Percentiles rank a stretch among this genome's conserved stretches.
Conservation (phyloP, 2,113 vertebrate genomes). For the Calidris pugnax region DNA sequence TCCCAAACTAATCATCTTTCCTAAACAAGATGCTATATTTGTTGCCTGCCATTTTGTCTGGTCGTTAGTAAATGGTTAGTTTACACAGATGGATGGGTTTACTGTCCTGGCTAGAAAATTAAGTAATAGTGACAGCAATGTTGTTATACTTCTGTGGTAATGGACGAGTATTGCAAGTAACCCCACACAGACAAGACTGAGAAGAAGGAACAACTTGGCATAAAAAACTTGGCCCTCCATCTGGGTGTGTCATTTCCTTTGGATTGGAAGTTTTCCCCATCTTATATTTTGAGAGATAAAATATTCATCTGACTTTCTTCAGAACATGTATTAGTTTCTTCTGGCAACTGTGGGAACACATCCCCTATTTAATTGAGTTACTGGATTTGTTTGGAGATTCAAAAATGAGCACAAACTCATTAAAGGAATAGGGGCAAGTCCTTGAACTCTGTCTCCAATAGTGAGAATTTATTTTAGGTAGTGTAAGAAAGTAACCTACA, state of each 20-base stretch:
- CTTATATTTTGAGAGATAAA: constrained; percentile 23
- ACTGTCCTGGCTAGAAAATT: background rate
- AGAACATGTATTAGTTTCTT: background rate
- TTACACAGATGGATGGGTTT: background rate
- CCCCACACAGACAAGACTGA: background rate
- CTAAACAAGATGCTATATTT: background rate
- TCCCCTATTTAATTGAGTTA: background rate
- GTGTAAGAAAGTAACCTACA: background rate
- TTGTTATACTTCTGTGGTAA: background rate
- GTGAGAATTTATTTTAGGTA: background rate
- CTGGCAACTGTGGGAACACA: background rate
- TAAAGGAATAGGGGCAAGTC: background rate
- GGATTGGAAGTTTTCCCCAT: background rate
- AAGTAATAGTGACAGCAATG: background rate
- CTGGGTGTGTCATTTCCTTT: constrained; percentile 6
- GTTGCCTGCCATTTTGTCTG: background rate
- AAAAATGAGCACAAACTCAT: background rate
- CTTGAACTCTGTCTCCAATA: background rate
- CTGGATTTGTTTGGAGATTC: background rate
- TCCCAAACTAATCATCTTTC: background rate
- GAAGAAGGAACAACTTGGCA: background rate
- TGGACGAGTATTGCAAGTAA: background rate
- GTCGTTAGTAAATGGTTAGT: background rate
- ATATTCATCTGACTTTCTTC: constrained; percentile 7
- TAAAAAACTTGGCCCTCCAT: background rate